Base-by-base conservation (phyloP, 1,140 invertebrate genomes). In the Acromyrmex heyeri region DNA sequence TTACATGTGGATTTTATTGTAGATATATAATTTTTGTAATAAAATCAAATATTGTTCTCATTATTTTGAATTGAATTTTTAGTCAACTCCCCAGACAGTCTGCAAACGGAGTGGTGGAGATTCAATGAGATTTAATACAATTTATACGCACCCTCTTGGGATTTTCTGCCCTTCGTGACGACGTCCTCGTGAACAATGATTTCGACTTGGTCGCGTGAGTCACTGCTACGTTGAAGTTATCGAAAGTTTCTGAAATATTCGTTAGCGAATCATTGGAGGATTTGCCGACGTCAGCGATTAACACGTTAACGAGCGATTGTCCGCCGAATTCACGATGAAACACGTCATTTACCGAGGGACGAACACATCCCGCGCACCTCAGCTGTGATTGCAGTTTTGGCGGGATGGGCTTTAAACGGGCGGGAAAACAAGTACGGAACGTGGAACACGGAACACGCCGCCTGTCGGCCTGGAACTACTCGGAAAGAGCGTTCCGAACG, bases 321-420 rank as follows among this genome's bases (percentile, higher is more conserved):
- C n/a, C 18, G 7, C 7, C 4, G 2, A 38, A 27, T 18, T 76
- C 12, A 3, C n/a, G 30, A 75, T n/a, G 30, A 16, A 2, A 88
- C 38, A 38, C 59, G 53, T 61, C n/a, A 5, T 16, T 53, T 14
- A 6, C 1, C 7, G 3, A 21, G 53, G n/a, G 16, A 83, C 61
- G 55, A 69, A 0, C 64, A 10, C 0, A 48, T 10, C 10, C 2
- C 30, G 6, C 18, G 10, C 64, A 6, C 24, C 18, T 21, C 30
- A 57, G 30, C 24, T 73, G 14, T n/a, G 7, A 69, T 18, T n/a
- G 62, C 38, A 44, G 3, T 86, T 86, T 90, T 89, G 81, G 88
- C 90, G 90, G 91, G 91, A 92, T 70, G 59, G n/a, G 27, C 57
- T 79, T 79, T 69, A 38, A 79, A 79, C 77, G 62, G 92, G 65